Conservation (phyloP, 2,888 invertebrate species). For the Drosophila putrida region DNA sequence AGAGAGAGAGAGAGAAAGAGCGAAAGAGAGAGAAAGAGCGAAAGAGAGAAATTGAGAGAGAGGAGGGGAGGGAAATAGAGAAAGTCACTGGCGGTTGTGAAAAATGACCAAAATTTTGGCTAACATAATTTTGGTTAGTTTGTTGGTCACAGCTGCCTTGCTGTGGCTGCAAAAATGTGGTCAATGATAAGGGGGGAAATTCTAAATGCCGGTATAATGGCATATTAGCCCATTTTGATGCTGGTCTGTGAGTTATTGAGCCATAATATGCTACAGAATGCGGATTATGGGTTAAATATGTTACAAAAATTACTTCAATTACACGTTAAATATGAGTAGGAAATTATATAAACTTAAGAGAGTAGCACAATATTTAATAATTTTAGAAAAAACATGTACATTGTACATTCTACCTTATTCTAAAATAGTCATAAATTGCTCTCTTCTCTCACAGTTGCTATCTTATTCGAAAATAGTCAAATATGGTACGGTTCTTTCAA, state of each 20-base stretch:
- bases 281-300: slow-evolving; percentile 16
- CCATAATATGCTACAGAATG: slow-evolving; percentile 10
- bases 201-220: slow-evolving; percentile 28
- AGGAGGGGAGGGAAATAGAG: neutral
- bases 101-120: slow-evolving; percentile 62
- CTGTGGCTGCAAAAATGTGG: slow-evolving; percentile 33
- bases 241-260: slow-evolving; percentile 7
- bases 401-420: no score
- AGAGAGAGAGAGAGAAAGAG: neutral
- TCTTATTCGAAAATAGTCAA: no score
- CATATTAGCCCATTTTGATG: slow-evolving; percentile 29
- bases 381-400: no score
- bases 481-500: no score
- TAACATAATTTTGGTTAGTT: slow-evolving; percentile 70
- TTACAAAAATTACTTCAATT: slow-evolving; percentile 6
- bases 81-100: slow-evolving; percentile 41
- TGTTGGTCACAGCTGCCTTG: slow-evolving; percentile 44
- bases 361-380: no score
- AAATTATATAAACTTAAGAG: neutral
- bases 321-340: neutral
- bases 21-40: neutral
- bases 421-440: no score
- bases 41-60: neutral
- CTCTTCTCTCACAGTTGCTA: no score
- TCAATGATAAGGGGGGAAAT: slow-evolving; percentile 13